Percentiles rank a stretch among this genome's conserved stretches.
phyloP scores from a whole-genome alignment of 2,888 invertebrate species.

The Phengaris alcon region DNA sequence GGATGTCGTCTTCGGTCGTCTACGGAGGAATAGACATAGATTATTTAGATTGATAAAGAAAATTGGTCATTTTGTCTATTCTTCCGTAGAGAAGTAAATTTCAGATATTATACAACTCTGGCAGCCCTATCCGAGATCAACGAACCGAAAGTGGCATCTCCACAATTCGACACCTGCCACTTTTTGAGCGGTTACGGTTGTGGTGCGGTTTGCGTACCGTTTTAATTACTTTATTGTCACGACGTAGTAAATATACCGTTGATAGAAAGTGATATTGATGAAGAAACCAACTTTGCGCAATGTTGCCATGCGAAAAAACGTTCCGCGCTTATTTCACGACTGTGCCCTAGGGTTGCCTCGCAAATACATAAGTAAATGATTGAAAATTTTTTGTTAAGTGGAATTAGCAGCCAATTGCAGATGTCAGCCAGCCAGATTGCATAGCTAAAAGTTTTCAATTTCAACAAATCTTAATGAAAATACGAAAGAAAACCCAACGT shows the following conservation, averaged over 20 bases:
- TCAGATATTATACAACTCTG: slow-evolving; percentile 36
- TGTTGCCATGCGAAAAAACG: slow-evolving; percentile 23
- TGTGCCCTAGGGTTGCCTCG: neutral
- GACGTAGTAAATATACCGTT: slow-evolving; percentile 70
- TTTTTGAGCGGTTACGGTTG: slow-evolving; percentile 66
- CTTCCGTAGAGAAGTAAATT: no score
- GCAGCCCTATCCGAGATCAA: slow-evolving; percentile 45
- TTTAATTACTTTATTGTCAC: slow-evolving; percentile 75
- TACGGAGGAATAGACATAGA: no score
- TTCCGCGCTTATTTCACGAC: neutral
- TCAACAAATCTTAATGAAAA: no score
- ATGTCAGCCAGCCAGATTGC: no score
- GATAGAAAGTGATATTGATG: slow-evolving; percentile 64
- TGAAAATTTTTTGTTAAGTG: no score
- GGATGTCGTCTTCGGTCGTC: no score
- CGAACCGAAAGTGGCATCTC: slow-evolving; percentile 44
- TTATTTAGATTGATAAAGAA: no score
- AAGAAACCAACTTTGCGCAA: slow-evolving; percentile 28
- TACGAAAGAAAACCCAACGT: no score
- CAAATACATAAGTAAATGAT: neutral
- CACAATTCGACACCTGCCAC: slow-evolving; percentile 59
- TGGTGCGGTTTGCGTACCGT: slow-evolving; percentile 63
- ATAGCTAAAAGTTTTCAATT: no score
- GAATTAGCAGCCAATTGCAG: no score
- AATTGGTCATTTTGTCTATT: no score